phyloP scores from a whole-genome alignment of 2,797 vertebrate species.

The Gymnothorax javanicus region DNA sequence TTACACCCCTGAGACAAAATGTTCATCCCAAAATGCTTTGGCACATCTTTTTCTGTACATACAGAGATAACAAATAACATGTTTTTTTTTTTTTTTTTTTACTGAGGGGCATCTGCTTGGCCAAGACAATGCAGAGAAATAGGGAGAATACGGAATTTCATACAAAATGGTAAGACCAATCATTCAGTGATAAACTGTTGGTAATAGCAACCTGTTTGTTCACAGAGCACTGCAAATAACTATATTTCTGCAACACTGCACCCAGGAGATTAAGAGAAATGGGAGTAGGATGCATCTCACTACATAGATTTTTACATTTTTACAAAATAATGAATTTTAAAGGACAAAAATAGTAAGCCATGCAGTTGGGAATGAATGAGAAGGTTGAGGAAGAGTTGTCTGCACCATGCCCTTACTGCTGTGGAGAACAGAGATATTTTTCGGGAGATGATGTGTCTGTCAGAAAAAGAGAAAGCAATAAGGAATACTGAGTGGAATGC shows the following conservation, averaged over 20 bases:
- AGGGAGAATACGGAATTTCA: background rate
- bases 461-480: slow-evolving; percentile 49
- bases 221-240: slow-evolving; percentile 65
- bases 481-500: slow-evolving; percentile 57
- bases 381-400: background rate
- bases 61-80: background rate
- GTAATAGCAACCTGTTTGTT: slow-evolving; percentile 61
- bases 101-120: background rate
- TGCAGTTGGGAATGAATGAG: background rate
- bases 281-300: background rate
- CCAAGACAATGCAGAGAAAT: background rate
- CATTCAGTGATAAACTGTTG: slow-evolving; percentile 45
- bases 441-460: slow-evolving; percentile 43
- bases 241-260: slow-evolving; percentile 42
- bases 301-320: background rate
- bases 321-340: background rate
- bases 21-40: background rate
- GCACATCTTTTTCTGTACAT: background rate
- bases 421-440: slow-evolving; percentile 15
- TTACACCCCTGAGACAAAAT: background rate
- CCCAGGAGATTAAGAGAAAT: background rate
- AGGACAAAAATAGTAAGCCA: background rate
- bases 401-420: slow-evolving; percentile 33
- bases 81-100: background rate
- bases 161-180: background rate